Evolutionary conservation across 2,888 invertebrate species (phyloP).

Genomic region (Metalampra italica): DNA sequence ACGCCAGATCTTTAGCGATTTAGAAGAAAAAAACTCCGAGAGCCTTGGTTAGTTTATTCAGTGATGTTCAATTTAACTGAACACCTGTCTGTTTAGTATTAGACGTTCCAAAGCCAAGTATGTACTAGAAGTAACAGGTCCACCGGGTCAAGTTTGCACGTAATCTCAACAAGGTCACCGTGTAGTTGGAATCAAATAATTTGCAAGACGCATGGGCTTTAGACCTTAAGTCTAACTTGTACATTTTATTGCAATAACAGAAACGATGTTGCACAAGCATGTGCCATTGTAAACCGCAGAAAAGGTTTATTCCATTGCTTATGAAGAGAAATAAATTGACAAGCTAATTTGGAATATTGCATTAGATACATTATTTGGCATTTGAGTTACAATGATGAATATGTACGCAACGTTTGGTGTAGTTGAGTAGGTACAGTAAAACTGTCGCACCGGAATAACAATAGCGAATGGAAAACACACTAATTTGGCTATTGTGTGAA

Average conservation of each 20-base stretch:
- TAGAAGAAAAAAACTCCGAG: not conserved
- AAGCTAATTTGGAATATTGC: conserved; percentile 11
- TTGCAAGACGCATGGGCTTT: conserved; percentile 12
- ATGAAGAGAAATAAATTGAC: conserved; percentile 11
- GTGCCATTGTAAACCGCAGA: conserved; percentile 11
- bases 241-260: conserved; percentile 4
- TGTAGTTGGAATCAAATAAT: conserved; percentile 7
- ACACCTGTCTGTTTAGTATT: conserved; percentile 16
- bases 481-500: conserved; percentile 57
- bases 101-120: conserved; percentile 21
- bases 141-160: conserved; percentile 42
- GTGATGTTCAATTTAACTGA: conserved; percentile 4
- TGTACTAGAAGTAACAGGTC: conserved; percentile 13
- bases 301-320: conserved; percentile 6
- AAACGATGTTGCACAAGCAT: conserved; percentile 7
- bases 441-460: conserved; percentile 41
- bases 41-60: not conserved
- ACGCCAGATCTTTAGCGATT: not conserved
- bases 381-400: conserved; percentile 7
- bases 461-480: conserved; percentile 44
- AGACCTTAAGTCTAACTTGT: conserved; percentile 2
- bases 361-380: conserved; percentile 10
- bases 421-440: conserved; percentile 11
- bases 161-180: conserved; percentile 32
- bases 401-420: conserved; percentile 4